A percentile compares a stretch with the other conserved stretches of the same genome.
Conservation (phyloP, 2,113 vertebrate species). For the Eudyptes chrysolophus region DNA sequence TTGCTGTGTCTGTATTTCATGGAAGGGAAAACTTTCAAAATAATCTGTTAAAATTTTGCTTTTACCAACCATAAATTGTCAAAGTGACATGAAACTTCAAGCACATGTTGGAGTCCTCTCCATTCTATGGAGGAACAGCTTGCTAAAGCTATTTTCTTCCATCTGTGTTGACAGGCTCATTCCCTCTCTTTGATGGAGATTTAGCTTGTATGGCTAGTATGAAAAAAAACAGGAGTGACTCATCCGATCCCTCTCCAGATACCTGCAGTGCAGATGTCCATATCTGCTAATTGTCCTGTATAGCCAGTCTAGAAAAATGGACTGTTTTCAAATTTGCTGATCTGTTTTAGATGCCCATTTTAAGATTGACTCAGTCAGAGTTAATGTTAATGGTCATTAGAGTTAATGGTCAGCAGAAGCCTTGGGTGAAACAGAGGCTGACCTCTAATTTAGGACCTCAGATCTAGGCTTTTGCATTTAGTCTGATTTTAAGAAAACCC, state of each 20-base stretch:
- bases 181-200: not conserved
- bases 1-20: not conserved
- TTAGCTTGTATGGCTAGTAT: rapidly evolving
- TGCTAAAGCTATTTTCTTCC: not conserved
- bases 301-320: not conserved
- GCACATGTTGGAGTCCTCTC: not conserved
- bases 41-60: not conserved
- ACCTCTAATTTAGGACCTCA: not conserved
- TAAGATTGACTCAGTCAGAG: not conserved
- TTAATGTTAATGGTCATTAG: not conserved
- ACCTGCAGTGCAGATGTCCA: not conserved
- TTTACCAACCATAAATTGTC: not conserved
- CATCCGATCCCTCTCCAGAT: not conserved
- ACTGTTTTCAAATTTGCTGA: not conserved
- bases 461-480: not conserved
- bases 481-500: not conserved
- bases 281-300: not conserved
- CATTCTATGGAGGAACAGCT: not conserved
- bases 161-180: rapidly evolving
- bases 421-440: not conserved
- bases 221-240: not conserved
- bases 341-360: not conserved
- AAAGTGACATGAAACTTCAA: not conserved
- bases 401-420: not conserved
- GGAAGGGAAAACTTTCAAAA: not conserved